Evolutionary conservation across 2,113 vertebrate species (phyloP).

Genomic region (Eurypyga helias): DNA sequence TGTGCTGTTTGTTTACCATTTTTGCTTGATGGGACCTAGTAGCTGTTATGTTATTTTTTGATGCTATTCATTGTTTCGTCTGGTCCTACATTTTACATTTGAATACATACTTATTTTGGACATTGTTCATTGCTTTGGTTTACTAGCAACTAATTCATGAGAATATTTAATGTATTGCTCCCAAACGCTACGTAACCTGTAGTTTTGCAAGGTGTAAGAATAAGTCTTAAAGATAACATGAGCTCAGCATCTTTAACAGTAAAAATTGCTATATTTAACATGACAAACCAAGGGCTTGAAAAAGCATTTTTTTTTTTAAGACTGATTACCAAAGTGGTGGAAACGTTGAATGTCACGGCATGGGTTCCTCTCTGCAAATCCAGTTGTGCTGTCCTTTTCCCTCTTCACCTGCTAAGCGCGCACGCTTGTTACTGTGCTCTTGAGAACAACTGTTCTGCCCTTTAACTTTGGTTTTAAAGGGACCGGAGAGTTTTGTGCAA

Average conservation of each 20-base stretch:
- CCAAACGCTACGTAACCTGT: conserved; percentile 10
- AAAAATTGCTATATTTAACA: not conserved
- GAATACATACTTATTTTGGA: conserved; percentile 73
- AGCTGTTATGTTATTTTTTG: conserved; percentile 68
- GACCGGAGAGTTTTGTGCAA: not conserved
- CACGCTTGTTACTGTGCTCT: not conserved
- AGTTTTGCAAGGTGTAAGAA: conserved; percentile 32
- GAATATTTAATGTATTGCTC: conserved; percentile 57
- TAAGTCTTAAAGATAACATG: not conserved
- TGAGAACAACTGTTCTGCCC: not conserved
- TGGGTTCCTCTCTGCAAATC: not conserved
- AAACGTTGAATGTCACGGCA: not conserved
- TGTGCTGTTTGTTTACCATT: conserved; percentile 80
- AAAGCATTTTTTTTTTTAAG: not conserved
- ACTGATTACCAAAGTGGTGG: not conserved
- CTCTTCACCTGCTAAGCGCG: not conserved
- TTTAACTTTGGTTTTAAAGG: conserved; percentile 10
- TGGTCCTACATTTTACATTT: conserved; percentile 71
- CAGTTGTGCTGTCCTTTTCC: not conserved
- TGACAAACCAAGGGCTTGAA: not conserved
- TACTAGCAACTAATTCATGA: conserved; percentile 73
- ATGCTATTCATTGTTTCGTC: conserved; percentile 68
- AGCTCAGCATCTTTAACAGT: not conserved
- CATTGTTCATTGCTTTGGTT: conserved; percentile 74
- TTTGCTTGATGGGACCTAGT: conserved; percentile 77